Conservation (phyloP, 2,888 invertebrate genomes). For the Eueremaeus valkanovi region DNA sequence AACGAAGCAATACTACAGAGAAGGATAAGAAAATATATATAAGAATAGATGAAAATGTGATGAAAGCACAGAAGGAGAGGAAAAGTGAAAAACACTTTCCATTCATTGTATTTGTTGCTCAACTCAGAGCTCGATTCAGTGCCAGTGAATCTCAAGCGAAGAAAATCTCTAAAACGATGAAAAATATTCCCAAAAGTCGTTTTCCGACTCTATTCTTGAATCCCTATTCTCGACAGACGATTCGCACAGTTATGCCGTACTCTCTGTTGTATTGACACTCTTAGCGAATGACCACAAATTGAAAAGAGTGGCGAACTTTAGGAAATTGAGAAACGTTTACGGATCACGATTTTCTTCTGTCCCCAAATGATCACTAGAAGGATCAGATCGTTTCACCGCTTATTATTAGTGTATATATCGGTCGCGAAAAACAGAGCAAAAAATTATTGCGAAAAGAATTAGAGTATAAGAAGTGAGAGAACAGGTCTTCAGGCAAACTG, state of each 20-base stretch:
- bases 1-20: background rate
- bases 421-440: background rate
- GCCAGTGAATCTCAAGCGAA: background rate
- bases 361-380: background rate
- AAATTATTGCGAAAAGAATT: background rate
- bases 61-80: no score
- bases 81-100: background rate
- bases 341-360: background rate
- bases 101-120: background rate
- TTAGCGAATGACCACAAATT: slow-evolving; percentile 28
- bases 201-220: background rate
- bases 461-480: background rate
- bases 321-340: slow-evolving; percentile 31
- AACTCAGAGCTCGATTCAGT: background rate
- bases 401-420: background rate
- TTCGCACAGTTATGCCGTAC: no score
- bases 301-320: slow-evolving; percentile 16
- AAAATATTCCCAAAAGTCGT: slow-evolving; percentile 29
- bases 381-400: background rate
- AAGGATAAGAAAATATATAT: background rate
- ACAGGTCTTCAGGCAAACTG: background rate
- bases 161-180: slow-evolving; percentile 14
- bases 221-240: background rate
- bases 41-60: slow-evolving; percentile 4
- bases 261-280: background rate